Evolutionary conservation across 2,888 invertebrate species (phyloP), one percentile per base, ranked within the genome.

Genomic region (Pollenia angustigena): DNA sequence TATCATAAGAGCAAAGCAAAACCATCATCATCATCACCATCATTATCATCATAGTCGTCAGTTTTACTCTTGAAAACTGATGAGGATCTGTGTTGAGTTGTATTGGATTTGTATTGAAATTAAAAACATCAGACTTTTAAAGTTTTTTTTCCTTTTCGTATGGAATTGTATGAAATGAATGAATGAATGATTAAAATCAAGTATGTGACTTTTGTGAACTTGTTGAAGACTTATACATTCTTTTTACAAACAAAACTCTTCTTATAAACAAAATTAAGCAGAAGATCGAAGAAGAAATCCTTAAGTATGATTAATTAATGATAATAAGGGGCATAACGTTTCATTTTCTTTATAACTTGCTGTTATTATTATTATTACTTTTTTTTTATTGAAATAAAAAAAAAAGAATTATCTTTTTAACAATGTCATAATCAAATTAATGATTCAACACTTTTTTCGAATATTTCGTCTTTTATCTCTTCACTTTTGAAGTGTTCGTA

Each of bases 251-350:
- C n/a, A 72, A 32, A 72, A 32, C 42, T 18, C 23, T 66, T 32
- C n/a, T 23, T 18, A 44, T 64, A 48, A n/a, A 71, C 8, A 71
- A 71, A 9, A 48, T 78, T 56, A n/a, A 56, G 32, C 16, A 50
- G 14, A 32, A 52, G 11, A 71, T 71, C 6, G 52, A 50, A 42
- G 10, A 46, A 46, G 71, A 81, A 71, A 66, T 84, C 72, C 46
- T 74, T 78, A 84, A 87, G 81, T 84, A 87, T 87, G 87, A 87
- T 87, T 84, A 87, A 87, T 87, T 87, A 84, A 87, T 78, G 48
- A 66, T 68, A 78, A 66, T 44, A 76, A 84, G n/a, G 79, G 42
- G 50, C 54, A 68, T 72, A 66, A 44, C 50, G 62, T 52, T 78
- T 60, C 52, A 69, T 62, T 23, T 60, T 56, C 9, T 58, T 42